These are phyloP conservation scores for Himalopsyche tibetana DNA, from an alignment of 2,888 invertebrate species.

Conservation along the genomic window DNA sequence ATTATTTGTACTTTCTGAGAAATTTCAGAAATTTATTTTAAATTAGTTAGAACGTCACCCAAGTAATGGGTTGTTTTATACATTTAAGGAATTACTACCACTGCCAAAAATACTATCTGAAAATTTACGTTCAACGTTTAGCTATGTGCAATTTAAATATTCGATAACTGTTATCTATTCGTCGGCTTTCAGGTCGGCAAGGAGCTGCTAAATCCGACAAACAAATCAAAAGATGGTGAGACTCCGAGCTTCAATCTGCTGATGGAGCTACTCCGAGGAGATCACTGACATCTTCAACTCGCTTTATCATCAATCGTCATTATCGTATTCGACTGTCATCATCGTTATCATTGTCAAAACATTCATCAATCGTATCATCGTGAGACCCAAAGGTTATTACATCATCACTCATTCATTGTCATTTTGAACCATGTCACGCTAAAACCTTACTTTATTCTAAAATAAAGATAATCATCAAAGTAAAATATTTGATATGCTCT, in stretches of 20 bases:
- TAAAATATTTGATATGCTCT: conserved; percentile 12
- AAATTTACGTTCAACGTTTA: no score
- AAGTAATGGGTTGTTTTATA: no score
- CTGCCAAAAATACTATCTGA: no score
- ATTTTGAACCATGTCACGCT: neutral
- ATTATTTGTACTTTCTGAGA: no score
- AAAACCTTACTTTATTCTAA: conserved; percentile 11
- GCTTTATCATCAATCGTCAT: conserved; percentile 19
- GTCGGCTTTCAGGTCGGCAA: conserved; percentile 87
- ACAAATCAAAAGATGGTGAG: conserved; percentile 92
- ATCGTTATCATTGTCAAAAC: neutral
- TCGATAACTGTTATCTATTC: neutral
- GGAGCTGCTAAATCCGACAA: conserved; percentile 90
- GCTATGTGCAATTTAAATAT: neutral
- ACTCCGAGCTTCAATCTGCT: conserved; percentile 95
- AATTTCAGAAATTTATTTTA: no score
- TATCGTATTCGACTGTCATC: conserved; percentile 31
- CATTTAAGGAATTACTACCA: no score
- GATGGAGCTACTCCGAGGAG: conserved; percentile 95
- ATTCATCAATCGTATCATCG: conserved; percentile 6
- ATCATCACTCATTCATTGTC: conserved; percentile 17
- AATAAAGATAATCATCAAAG: conserved; percentile 39
- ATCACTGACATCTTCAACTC: conserved; percentile 80
- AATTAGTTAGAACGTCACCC: no score
- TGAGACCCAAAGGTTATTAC: neutral